Evolutionary conservation across 2,888 invertebrate species (phyloP).

Genomic region (Cerceris ruficornis): DNA sequence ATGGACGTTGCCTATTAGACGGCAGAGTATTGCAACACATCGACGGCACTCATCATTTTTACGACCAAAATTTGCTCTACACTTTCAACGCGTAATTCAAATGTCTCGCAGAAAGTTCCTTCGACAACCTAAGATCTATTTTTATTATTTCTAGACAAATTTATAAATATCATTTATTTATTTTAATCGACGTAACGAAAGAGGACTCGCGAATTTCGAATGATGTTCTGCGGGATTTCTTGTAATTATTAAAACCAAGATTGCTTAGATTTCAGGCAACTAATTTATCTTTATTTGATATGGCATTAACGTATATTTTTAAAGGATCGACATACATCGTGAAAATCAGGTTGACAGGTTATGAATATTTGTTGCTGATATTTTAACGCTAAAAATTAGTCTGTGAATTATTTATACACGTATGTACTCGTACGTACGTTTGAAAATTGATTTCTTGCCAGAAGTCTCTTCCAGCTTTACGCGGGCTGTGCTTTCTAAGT

Average conservation of each 20-base stretch:
- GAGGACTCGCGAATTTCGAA: no score
- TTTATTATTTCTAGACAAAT: not conserved
- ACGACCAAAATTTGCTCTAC: slow-evolving; percentile 91
- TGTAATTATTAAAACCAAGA: no score
- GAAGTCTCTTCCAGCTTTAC: not conserved
- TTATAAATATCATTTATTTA: slow-evolving; percentile 8
- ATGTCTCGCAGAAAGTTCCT: slow-evolving; percentile 2
- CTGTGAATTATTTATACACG: slow-evolving; percentile 1
- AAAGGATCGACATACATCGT: no score
- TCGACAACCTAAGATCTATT: not conserved
- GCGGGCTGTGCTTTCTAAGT: slow-evolving; percentile 18
- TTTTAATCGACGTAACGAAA: not conserved
- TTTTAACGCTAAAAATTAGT: not conserved
- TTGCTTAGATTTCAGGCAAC: no score
- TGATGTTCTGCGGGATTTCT: no score
- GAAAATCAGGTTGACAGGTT: not conserved
- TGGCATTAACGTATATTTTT: no score
- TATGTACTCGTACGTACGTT: not conserved
- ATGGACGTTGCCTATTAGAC: slow-evolving; percentile 92
- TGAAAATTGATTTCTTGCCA: slow-evolving; percentile 5
- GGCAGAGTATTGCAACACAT: slow-evolving; percentile 93
- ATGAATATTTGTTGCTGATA: not conserved
- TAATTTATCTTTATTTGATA: no score
- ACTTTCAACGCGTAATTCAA: slow-evolving; percentile 83
- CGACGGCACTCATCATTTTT: slow-evolving; percentile 92